These are phyloP conservation scores for Procavia capensis DNA, from an alignment of 2,113 vertebrate species.

Conservation along the genomic window DNA sequence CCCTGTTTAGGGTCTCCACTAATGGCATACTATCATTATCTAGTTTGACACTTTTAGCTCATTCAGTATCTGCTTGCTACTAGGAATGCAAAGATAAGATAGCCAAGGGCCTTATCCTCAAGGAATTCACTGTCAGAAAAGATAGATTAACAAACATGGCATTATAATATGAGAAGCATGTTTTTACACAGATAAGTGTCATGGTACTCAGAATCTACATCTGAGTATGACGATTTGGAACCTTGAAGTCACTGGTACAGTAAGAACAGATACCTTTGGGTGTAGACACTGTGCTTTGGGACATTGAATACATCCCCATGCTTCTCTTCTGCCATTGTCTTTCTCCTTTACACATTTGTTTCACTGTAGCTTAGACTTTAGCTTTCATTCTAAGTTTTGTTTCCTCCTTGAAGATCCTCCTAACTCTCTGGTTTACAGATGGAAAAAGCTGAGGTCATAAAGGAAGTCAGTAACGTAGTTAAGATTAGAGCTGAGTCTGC, in stretches of 20 bases:
- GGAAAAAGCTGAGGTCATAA: slow-evolving; percentile 56
- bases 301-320: not conserved
- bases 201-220: not conserved
- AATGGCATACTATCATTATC: not conserved
- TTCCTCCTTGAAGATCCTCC: not conserved
- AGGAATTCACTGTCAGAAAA: not conserved
- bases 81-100: not conserved
- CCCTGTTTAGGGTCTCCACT: not conserved
- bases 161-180: not conserved
- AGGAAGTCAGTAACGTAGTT: slow-evolving; percentile 21
- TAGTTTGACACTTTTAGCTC: not conserved
- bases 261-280: not conserved
- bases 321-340: not conserved
- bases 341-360: not conserved
- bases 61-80: not conserved
- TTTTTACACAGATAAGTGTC: not conserved
- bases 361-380: not conserved
- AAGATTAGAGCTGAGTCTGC: slow-evolving; percentile 42
- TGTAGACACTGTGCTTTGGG: not conserved
- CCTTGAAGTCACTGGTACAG: not conserved
- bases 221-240: not conserved
- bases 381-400: not conserved
- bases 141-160: not conserved
- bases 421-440: not conserved
- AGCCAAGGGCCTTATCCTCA: not conserved